A percentile compares a stretch with the other conserved stretches of the same genome.
Conservation (phyloP, 2,888 invertebrate species). For the Troilus luridus region DNA sequence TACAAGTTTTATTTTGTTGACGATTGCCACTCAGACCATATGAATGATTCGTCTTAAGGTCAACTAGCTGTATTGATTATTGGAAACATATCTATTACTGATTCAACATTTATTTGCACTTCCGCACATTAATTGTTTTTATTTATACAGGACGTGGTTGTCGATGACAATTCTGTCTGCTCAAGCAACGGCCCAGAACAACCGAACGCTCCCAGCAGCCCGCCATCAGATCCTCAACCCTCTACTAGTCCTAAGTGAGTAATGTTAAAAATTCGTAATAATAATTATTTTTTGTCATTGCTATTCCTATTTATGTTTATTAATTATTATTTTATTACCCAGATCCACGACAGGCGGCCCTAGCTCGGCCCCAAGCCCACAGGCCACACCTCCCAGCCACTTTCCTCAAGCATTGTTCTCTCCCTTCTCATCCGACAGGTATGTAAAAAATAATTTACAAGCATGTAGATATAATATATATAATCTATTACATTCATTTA, state of each 20-base stretch:
- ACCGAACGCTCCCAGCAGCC: constrained; percentile 36
- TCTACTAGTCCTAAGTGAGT: constrained; percentile 63
- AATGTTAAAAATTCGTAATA: not conserved
- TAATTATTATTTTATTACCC: not conserved
- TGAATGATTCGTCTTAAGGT: no score
- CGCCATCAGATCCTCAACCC: constrained; percentile 59
- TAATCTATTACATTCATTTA: no score
- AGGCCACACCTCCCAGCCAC: constrained; percentile 56
- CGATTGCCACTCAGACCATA: no score
- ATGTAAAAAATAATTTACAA: not conserved
- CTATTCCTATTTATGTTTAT: not conserved
- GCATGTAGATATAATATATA: not conserved
- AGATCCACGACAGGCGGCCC: constrained; percentile 49
- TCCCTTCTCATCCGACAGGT: constrained; percentile 64
- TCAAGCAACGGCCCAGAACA: constrained; percentile 58
- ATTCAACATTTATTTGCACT: not conserved
- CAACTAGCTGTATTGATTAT: no score
- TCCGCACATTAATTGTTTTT: not conserved
- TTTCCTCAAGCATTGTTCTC: constrained; percentile 62
- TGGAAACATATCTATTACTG: not conserved
- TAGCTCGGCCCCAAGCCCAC: constrained; percentile 61
- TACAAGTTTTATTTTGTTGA: no score
- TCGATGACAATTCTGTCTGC: constrained; percentile 63
- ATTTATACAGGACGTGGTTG: constrained; percentile 61
- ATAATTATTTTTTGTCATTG: not conserved